Base-by-base conservation (phyloP, 2,797 vertebrate genomes). In the Aldrovandia affinis region DNA sequence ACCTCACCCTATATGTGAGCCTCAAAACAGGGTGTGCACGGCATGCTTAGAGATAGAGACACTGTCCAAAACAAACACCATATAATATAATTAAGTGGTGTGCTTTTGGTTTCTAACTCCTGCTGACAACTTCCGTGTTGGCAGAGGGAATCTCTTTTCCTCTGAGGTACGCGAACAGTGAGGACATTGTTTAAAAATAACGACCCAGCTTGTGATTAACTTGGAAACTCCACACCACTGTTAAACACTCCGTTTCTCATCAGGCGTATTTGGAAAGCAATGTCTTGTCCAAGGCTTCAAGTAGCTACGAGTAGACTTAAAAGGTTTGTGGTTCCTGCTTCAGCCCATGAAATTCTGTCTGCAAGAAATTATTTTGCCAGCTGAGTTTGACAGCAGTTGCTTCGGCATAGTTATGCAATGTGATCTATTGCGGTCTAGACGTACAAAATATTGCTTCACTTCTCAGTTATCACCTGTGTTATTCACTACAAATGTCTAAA, bases 171-270 rank as follows among this genome's bases (percentile, higher is more conserved):
- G 44, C 22, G 36, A 59, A 83, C 50, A 77, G 81, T 70, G 63
- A 39, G 81, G 54, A 77, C 81, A 75, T 55, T 83, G 81, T 73
- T 54, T 73, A 75, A 54, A 54, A 59, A 81, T 33, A 54, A 73
- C 36, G 6, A 73, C 36, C 18, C 50, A 65, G 68, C 42, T 70
- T 44, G 73, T 42, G 52, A 57, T 54, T 55, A 83, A 25, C 52
- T 14, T 75, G 50, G 73, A 83, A 36, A 59, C 52, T 52, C 20
- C 81, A 75, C 50, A 47, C 33, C 81, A 77, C 42, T 39, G 15
- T 75, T 55, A 50, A 68, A 83, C 52, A 54, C 52, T 57, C 39
- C 1, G 20, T 44, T 77, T 77, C 39, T 77, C 73, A 22, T 47
- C 42, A 47, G 15, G n/a, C n/a, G 42, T 77, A 14, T 47, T n/a